Percentiles rank a stretch among this genome's conserved stretches.
Conservation (phyloP, 2,797 vertebrate species). For the Peromyscus aztecus region DNA sequence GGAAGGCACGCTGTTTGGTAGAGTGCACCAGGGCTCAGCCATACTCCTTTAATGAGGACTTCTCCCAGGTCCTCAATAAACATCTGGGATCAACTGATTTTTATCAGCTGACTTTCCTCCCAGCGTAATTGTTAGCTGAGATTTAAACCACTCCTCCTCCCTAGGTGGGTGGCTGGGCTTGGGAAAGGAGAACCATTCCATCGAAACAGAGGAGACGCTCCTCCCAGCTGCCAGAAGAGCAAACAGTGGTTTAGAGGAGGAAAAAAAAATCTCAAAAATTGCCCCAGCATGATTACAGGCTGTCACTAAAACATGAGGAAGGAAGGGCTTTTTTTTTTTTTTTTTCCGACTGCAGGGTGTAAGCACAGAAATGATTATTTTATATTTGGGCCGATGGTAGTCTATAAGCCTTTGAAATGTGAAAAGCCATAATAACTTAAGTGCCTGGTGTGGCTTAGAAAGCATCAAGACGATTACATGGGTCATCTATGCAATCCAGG, state of each 20-base stretch:
- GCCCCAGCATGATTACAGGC: constrained; percentile 78
- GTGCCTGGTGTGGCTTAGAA: constrained; percentile 50
- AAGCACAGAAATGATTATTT: constrained; percentile 79
- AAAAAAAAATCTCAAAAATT: constrained; percentile 59
- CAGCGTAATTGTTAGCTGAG: neutral
- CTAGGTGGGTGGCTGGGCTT: constrained; percentile 48
- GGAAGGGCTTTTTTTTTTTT: constrained; percentile 72
- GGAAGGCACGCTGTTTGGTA: neutral
- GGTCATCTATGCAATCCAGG: neutral
- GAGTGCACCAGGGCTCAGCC: neutral
- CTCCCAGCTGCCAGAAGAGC: neutral
- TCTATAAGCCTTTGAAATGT: constrained; percentile 69
- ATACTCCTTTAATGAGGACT: neutral
- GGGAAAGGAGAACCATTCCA: constrained; percentile 55
- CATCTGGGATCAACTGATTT: constrained; percentile 26
- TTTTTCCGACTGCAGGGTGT: constrained; percentile 50
- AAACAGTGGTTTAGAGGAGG: constrained; percentile 21
- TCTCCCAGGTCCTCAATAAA: neutral
- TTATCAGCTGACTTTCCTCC: constrained; percentile 20
- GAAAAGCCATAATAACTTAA: constrained; percentile 72
- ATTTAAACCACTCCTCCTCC: constrained; percentile 5
- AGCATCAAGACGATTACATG: constrained; percentile 39
- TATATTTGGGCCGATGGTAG: constrained; percentile 55
- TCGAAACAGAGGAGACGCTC: neutral
- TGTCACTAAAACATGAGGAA: constrained; percentile 76